phyloP scores from a whole-genome alignment of 2,888 invertebrate genomes.

The Notocelia uddmanniana region DNA sequence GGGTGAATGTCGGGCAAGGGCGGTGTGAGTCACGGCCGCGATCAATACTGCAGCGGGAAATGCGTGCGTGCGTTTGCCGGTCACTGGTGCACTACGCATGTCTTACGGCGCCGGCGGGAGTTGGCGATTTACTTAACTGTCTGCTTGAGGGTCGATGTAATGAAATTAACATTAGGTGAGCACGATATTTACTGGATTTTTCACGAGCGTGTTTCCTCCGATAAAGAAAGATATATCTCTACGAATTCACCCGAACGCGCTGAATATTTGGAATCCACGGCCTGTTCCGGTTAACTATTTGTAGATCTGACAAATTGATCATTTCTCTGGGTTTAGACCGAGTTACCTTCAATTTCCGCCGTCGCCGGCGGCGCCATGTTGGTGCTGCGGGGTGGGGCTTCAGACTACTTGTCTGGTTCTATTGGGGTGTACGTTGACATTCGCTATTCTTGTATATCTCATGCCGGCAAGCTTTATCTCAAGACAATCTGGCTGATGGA shows the following conservation, averaged over 20 bases:
- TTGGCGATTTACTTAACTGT: not conserved
- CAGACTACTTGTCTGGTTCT: slow-evolving; percentile 15
- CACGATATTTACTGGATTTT: not conserved
- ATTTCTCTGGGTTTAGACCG: not conserved
- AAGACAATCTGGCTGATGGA: too few species aligned
- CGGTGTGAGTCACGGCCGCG: slow-evolving; percentile 82
- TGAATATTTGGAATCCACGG: not conserved
- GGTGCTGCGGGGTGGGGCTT: slow-evolving; percentile 1
- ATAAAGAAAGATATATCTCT: too few species aligned
- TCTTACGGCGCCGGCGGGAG: not conserved
- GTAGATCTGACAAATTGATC: slow-evolving; percentile 2
- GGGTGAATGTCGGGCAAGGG: slow-evolving; percentile 85
- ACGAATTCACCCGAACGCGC: not conserved
- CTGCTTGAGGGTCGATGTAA: not conserved
- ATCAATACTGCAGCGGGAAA: slow-evolving; percentile 82
- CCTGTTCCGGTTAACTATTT: not conserved
- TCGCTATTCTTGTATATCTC: not conserved
- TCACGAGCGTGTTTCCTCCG: too few species aligned
- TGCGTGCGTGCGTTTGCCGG: slow-evolving; percentile 59
- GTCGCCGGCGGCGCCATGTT: slow-evolving; percentile 11
- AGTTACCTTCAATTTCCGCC: slow-evolving; percentile 23
- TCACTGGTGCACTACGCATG: slow-evolving; percentile 36
- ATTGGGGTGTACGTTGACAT: not conserved
- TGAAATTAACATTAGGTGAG: not conserved
- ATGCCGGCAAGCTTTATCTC: not conserved